Percentiles rank a stretch among this genome's conserved stretches.
These are phyloP conservation scores for Pterophyllum scalare DNA, from an alignment of 2,113 vertebrate genomes.

Conservation along the genomic window DNA sequence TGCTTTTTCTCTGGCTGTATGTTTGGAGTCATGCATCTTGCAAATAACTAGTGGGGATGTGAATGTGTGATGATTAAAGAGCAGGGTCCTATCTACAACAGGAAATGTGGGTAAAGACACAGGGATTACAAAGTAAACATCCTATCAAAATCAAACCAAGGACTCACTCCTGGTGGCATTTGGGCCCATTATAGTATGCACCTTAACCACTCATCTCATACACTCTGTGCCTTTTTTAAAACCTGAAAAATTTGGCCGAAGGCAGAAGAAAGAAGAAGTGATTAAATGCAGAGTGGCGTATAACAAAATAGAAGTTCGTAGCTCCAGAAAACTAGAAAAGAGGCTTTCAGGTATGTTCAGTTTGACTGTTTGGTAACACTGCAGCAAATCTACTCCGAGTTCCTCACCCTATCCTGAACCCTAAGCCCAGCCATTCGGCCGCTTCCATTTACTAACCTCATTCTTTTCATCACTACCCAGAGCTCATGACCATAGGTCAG, in stretches of 20 bases:
- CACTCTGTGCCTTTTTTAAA: not conserved
- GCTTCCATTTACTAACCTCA: not conserved
- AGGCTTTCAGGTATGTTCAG: not conserved
- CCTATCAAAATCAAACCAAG: not conserved
- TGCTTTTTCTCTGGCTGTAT: slow-evolving; percentile 40
- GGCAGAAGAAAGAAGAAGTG: not conserved
- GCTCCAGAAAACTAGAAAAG: not conserved
- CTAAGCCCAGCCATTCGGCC: not conserved
- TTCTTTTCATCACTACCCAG: not conserved
- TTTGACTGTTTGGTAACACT: too few species aligned
- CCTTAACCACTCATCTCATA: not conserved
- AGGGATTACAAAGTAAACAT: not conserved
- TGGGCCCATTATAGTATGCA: not conserved
- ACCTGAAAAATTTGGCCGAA: not conserved
- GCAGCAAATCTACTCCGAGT: not conserved
- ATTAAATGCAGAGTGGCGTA: too few species aligned
- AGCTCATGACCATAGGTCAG: not conserved
- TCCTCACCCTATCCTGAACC: not conserved
- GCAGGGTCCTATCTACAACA: slow-evolving; percentile 31
- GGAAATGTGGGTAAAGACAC: not conserved
- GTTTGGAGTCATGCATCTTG: slow-evolving; percentile 49
- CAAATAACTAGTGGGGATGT: slow-evolving; percentile 65
- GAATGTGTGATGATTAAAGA: slow-evolving; percentile 80
- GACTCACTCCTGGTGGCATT: not conserved
- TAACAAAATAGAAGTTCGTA: not conserved